Evolutionary conservation across 2,797 vertebrate species (phyloP), one percentile per base, ranked within the genome.

Genomic region (Rhyacichthys aspro): DNA sequence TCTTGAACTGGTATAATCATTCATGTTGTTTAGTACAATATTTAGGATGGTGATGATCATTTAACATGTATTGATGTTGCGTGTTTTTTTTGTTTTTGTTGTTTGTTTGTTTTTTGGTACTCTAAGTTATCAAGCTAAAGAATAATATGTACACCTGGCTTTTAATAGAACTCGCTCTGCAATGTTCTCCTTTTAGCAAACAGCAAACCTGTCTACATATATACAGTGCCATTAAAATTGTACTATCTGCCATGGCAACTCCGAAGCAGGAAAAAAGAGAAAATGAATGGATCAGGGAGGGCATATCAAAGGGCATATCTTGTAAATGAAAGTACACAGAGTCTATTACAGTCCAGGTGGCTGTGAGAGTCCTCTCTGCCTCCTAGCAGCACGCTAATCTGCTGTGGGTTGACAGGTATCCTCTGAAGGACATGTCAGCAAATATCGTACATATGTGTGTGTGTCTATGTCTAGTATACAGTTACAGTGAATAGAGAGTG

Each of bases 311-410:
- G 64, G 47, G 42, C 44, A n/a, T n/a, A n/a, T 59, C 17, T 55
- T 73, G 48, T 65, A 74, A 71, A 79, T 72, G 66, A 78, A 86
- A 82, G 63, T 57, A 72, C 63, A 85, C 59, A 70, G 28, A 63
- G 65, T 78, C 58, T 56, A 70, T 77, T 77, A 74, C 43, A 78
- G 82, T 70, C 76, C 81, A 87, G 82, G 88, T 88, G 84, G 82
- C 70, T 41, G 48, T n/a, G 61, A 73, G 61, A 61, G 71, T 9
- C 41, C 55, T 32, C 52, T 70, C 69, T 56, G 75, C 65, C 65
- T 82, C 70, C 55, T 12, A 67, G 67, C 65, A 68, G 76, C 63
- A 85, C 77, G 68, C 66, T 81, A 86, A 87, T 85, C 72, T 72
- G 74, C 59, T 69, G 45, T 54, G 55, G 15, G 70, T 16, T 83